These are phyloP conservation scores for Phymatocera aterrima DNA, from an alignment of 2,888 invertebrate species.

Conservation along the genomic window DNA sequence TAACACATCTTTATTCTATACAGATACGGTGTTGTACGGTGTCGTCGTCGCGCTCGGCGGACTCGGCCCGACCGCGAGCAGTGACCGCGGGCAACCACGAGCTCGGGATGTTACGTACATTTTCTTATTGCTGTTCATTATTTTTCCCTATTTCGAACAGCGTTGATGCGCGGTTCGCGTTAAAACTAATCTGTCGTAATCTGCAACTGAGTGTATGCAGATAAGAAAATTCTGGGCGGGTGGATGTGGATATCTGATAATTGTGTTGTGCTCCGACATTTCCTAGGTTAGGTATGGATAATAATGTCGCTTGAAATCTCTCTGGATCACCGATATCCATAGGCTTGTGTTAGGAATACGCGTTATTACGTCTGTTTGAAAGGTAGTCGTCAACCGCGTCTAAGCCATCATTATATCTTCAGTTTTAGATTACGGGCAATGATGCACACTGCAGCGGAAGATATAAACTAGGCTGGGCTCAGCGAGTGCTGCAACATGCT, in stretches of 20 bases:
- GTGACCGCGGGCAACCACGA: conserved; percentile 28
- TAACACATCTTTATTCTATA: not conserved
- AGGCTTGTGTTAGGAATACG: not conserved
- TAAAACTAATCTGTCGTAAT: not conserved
- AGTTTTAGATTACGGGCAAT: not conserved
- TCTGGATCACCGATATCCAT: not conserved
- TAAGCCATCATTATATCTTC: not conserved
- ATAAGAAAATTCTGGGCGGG: not conserved
- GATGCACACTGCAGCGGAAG: not conserved
- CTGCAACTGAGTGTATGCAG: not conserved
- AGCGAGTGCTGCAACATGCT: not conserved
- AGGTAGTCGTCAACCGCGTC: not conserved
- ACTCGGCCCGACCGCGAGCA: too few species aligned
- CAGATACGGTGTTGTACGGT: not conserved
- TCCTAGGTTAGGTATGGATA: conserved; percentile 11
- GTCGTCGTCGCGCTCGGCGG: not conserved
- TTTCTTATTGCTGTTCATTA: not conserved
- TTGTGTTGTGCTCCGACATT: not conserved
- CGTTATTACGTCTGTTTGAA: not conserved
- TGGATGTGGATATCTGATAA: not conserved
- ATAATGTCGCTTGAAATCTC: not conserved
- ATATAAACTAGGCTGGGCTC: not conserved
- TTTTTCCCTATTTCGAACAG: not conserved
- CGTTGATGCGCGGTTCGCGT: not conserved
- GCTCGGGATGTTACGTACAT: not conserved